Conservation (phyloP, 2,888 invertebrate genomes). For the Pristionchus japonicus region DNA sequence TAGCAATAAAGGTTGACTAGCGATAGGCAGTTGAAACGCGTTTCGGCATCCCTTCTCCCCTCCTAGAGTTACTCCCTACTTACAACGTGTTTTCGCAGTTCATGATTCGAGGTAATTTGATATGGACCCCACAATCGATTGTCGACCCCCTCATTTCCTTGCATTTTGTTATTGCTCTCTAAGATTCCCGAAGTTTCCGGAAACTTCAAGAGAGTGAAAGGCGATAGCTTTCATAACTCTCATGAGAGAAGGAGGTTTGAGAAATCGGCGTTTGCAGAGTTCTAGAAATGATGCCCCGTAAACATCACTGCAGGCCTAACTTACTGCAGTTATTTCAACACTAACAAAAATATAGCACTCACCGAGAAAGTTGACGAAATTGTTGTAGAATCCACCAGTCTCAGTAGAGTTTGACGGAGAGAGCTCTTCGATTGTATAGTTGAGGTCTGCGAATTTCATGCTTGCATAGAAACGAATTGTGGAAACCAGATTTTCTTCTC, state of each 20-base stretch:
- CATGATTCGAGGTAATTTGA: slow-evolving; percentile 8
- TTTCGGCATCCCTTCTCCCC: not conserved
- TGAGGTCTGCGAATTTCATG: slow-evolving; percentile 15
- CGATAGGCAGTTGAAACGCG: not conserved
- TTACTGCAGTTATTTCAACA: too few relatives aligned
- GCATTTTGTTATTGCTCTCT: not conserved
- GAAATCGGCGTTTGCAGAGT: not conserved
- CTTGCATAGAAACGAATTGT: not conserved
- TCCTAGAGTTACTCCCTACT: not conserved
- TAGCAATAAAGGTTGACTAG: not conserved
- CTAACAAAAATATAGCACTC: not conserved
- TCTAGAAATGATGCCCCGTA: too few relatives aligned
- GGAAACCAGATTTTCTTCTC: not conserved
- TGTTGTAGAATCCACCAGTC: not conserved
- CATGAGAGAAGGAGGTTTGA: not conserved
- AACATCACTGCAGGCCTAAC: too few relatives aligned
- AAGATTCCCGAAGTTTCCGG: not conserved
- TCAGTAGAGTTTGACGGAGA: not conserved
- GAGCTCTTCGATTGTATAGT: slow-evolving; percentile 43
- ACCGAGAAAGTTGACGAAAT: slow-evolving; percentile 24
- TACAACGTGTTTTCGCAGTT: slow-evolving; percentile 18
- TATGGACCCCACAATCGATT: not conserved
- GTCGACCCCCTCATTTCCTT: not conserved
- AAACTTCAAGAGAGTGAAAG: not conserved
- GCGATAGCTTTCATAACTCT: not conserved